Evolutionary conservation across 2,888 invertebrate genomes (phyloP), one percentile per base, ranked within the genome.

Genomic region (Stenchaetothrips biformis): DNA sequence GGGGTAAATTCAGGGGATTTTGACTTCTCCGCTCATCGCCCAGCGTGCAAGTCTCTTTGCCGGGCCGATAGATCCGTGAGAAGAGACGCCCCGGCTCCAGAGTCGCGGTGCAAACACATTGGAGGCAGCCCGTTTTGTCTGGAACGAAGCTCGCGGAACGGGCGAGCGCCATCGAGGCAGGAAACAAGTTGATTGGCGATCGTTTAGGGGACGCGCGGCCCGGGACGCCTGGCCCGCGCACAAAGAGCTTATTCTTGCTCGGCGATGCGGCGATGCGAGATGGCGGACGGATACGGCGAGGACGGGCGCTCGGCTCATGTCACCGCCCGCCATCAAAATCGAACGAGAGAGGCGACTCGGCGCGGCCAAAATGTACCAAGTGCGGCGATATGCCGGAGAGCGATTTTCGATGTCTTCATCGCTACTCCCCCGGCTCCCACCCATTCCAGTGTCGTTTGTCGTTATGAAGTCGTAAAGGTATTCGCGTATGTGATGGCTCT

Each of bases 371-470:
- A 37, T 37, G 37, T 37, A 37, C 37, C 37, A 37, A 37, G 37
- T 53, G 53, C 53, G 53, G 16, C 53, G 53, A 53, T 53, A 53
- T 16, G 9, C 53, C 53, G 53, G 53, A 25, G 67, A 74, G 25
- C 67, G 67, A 74, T 74, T 74, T 74, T 74, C 67, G 67, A 74
- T 74, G 67, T 74, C 67, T 74, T 74, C 67, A 74, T 74, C 67
- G 21, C 9, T 21, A 9, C 67, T 74, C 67, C 25, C 25, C 21
- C 25, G 21, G n/a, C 67, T 74, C 67, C 25, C 25, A 74, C 67
- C 67, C 67, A 74, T 74, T 74, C 67, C n/a, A 25, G 7, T 74
- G 67, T 74, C 59, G 59, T 59, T 59, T 59, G 59, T 59, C 67
- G 67, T 74, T 74, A 74, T 74, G 67, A 74, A 74, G 67, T 21